Conservation (phyloP, 2,888 invertebrate genomes). For the Gastracanthus pulcherrimus region DNA sequence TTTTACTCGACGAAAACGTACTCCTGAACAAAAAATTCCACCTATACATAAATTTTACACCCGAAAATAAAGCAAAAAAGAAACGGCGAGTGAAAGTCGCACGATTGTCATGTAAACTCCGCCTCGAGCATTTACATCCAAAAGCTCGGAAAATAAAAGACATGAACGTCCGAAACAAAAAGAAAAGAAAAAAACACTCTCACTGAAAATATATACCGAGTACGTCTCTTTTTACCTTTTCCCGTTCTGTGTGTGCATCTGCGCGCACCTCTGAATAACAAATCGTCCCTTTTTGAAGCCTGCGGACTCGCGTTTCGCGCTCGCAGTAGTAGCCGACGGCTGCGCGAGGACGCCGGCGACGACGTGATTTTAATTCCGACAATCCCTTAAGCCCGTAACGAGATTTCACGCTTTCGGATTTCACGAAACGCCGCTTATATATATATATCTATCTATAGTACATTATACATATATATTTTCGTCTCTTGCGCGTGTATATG, state of each 20-base stretch:
- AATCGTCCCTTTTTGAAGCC: not conserved
- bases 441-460: too few species aligned
- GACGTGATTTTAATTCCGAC: slow-evolving; percentile 70
- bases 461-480: not conserved
- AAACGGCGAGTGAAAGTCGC: not conserved
- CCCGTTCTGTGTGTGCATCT: not conserved
- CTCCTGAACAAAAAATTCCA: too few species aligned
- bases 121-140: not conserved
- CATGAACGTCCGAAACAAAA: not conserved
- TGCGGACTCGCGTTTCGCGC: not conserved
- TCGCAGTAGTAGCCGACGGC: not conserved
- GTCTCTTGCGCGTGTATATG: too few species aligned
- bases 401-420: slow-evolving; percentile 74
- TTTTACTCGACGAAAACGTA: too few species aligned
- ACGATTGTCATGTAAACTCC: not conserved
- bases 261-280: slow-evolving; percentile 4
- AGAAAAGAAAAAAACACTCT: not conserved
- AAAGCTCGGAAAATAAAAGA: not conserved
- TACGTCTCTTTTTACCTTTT: not conserved
- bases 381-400: slow-evolving; percentile 72
- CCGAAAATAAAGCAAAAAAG: not conserved
- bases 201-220: not conserved
- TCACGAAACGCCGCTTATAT: slow-evolving; percentile 59
- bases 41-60: not conserved
- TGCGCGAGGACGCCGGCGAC: slow-evolving; percentile 61